Base-by-base conservation (phyloP, 2,113 vertebrate genomes). In the Pollimyrus isidori region DNA sequence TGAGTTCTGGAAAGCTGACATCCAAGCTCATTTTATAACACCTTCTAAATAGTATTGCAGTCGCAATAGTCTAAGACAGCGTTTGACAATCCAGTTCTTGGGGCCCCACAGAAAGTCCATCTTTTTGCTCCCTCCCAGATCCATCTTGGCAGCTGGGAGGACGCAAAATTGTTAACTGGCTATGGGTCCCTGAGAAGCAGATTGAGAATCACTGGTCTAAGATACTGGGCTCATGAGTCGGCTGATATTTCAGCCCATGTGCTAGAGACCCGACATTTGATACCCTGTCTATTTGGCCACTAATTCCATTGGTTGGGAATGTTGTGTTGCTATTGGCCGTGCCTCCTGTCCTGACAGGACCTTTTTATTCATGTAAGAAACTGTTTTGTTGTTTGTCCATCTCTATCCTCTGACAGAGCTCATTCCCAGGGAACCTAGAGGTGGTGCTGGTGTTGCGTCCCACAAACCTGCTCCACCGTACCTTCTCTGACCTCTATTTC, bases 391-490 rank as follows among this genome's bases (percentile, higher is more conserved):
- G 26, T 39, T 6, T 90, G 69, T 48, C 7, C 90, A 73, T 76
- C 35, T 80, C 73, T 15, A 80, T 80, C 17, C 0, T 4, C 50
- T 85, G 56, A 0, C 93, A 99, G 98, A 97, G 97, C 6, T 97
- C 98, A 62, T 99, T 99, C 95, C 98, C 98, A 0, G 98, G 97
- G 90, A 99, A 98, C 95, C 96, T 99, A 89, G 98, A 98, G 94
- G 95, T 98, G 52, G 97, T 99, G 88, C 96, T 99, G 1, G 97
- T 99, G 88, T 94, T 99, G 91, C 97, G 97, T 90, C 98, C 98
- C 69, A 96, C 97, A 10, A 96, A 96, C n/a, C 94, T 99, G 88
- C 94, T 99, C 89, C 98, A 99, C 92, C 95, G 97, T 45, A 93
- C 97, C 0, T 95, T 99, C 89, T 97, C 97, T 0, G 97, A 99